phyloP scores from a whole-genome alignment of 2,797 vertebrate genomes.

The Todus mexicanus region DNA sequence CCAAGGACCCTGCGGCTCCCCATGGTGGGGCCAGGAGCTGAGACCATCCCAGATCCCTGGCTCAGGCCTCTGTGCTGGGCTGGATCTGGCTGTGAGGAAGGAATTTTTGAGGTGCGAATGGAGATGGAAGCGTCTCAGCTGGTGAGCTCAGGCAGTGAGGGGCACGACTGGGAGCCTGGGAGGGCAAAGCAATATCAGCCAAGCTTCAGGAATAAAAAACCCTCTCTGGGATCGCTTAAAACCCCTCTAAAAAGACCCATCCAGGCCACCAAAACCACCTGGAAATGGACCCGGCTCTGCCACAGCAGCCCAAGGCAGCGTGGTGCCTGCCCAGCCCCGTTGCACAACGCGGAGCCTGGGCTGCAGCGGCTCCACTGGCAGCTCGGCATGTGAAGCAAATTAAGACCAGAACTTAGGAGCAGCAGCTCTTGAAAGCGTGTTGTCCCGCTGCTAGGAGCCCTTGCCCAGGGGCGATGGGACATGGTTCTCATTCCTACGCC shows the following conservation, averaged over 20 bases:
- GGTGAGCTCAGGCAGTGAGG: neutral
- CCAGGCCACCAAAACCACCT: neutral
- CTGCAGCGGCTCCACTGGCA: fast-evolving
- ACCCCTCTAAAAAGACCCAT: neutral
- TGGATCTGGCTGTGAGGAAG: neutral
- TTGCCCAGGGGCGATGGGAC: neutral
- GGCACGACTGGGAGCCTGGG: fast-evolving
- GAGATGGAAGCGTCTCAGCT: neutral
- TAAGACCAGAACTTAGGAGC: slow-evolving; percentile 19
- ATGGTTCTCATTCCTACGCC: slow-evolving; percentile 48
- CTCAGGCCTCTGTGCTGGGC: neutral
- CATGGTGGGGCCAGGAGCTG: neutral
- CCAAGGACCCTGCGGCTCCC: neutral
- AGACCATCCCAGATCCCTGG: neutral
- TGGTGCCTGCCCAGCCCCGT: neutral
- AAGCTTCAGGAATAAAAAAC: neutral
- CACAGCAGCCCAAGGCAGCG: neutral
- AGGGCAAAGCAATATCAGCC: neutral
- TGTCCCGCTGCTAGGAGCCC: neutral
- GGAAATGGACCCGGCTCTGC: neutral
- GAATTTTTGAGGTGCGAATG: neutral
- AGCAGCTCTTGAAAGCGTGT: neutral
- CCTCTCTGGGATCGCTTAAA: neutral
- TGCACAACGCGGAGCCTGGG: neutral
- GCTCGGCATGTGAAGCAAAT: neutral